Evolutionary conservation across 2,888 invertebrate species (phyloP), one percentile per base, ranked within the genome.

Genomic region (Boloria euphrosyne): DNA sequence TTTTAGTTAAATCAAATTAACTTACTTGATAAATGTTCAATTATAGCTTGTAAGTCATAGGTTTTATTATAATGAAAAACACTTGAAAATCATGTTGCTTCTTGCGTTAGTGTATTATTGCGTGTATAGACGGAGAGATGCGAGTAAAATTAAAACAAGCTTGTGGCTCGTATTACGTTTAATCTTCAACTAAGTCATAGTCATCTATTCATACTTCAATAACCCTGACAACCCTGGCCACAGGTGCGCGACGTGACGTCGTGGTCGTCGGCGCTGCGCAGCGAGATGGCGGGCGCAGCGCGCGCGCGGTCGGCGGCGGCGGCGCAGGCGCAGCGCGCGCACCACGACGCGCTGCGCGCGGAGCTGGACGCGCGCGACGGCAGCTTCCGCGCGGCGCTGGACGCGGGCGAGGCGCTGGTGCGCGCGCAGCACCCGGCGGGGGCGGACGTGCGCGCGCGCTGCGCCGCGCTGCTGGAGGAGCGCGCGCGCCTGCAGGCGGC

Each of bases 241-340:
- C 77, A 95, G 94, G 95, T 95, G 0, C 94, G 98, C 73, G 98
- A 98, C 87, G 93, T 99, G 69, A 95, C 96, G 75, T 96, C 96
- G 22, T 99, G 98, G 98, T 96, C 97, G 0, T 93, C 95, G 14
- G 94, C 96, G 65, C 91, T 98, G 14, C 94, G 97, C 70, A 95
- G 97, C 0, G 94, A 95, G 31, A 95, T 96, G 79, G 87, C 97
- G 4, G 94, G 96, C 14, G 95, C 97, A 0, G 94, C 95, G 14
- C 96, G 96, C 80, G 96, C 96, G 4, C 94, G 97, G 50, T 96
- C 96, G 85, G 96, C 96, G 0, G 95, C 95, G 0, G 94, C 95
- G 44, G 97, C 97, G 14, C 97, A 97, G 79, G 94, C 95, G 0
- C 92, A 71, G 94, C 83, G 97, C 82, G 96, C 96, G 0, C 97